Conservation (phyloP, 2,888 invertebrate genomes). For the Brachypalpus laphriformis region DNA sequence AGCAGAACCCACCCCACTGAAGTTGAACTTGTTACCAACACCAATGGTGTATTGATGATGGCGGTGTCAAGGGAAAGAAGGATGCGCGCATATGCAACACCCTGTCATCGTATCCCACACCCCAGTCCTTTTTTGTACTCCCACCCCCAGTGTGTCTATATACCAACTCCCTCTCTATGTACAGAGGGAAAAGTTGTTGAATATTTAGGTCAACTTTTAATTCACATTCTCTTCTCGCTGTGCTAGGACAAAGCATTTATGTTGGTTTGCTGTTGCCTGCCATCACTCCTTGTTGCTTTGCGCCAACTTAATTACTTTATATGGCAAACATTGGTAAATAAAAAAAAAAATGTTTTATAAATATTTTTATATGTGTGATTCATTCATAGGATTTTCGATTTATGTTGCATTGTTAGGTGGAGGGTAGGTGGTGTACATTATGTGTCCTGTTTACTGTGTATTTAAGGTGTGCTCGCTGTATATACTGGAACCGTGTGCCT, state of each 20-base stretch:
- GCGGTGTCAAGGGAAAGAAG: slow-evolving; percentile 19
- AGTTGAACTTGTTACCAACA: slow-evolving; percentile 49
- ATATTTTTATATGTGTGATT: slow-evolving; percentile 3
- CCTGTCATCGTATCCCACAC: slow-evolving; percentile 29
- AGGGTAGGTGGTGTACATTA: slow-evolving; percentile 9
- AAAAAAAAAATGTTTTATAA: background rate
- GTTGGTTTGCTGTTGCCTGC: slow-evolving; percentile 15
- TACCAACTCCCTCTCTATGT: slow-evolving; percentile 38
- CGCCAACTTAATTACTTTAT: slow-evolving; percentile 45
- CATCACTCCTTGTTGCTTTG: slow-evolving; percentile 14
- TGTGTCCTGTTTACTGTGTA: slow-evolving; percentile 13
- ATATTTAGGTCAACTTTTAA: slow-evolving; percentile 69
- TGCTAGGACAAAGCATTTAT: slow-evolving; percentile 36
- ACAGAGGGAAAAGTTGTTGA: slow-evolving; percentile 55
- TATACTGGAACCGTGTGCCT: no score
- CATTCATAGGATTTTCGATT: slow-evolving; percentile 13
- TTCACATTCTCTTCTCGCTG: slow-evolving; percentile 49
- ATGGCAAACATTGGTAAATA: slow-evolving; percentile 31
- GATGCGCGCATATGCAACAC: slow-evolving; percentile 61
- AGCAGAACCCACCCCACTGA: slow-evolving; percentile 51
- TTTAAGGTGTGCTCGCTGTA: slow-evolving; percentile 37
- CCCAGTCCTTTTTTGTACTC: background rate
- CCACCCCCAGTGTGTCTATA: background rate
- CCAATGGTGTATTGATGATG: slow-evolving; percentile 10
- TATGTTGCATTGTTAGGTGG: slow-evolving; percentile 9